These are phyloP conservation scores for Malurus melanocephalus DNA, from an alignment of 2,113 vertebrate genomes.

Conservation along the genomic window DNA sequence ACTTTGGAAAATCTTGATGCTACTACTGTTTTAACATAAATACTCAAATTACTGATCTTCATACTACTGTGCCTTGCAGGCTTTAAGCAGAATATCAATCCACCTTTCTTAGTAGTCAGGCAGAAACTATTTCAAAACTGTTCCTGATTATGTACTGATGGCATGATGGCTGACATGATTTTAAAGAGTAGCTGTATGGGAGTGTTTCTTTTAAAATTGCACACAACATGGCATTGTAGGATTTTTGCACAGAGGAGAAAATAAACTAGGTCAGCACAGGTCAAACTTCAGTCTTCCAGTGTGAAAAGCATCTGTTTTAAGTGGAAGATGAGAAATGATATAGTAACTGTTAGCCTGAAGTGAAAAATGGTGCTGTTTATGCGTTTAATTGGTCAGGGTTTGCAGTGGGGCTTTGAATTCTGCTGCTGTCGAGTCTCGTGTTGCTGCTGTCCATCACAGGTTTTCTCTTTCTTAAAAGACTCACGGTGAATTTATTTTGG, in stretches of 20 bases:
- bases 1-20: not conserved
- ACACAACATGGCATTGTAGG: not conserved
- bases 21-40: not conserved
- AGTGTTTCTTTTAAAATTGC: not conserved
- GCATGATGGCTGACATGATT: not conserved
- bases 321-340: slow-evolving; percentile 18
- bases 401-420: slow-evolving; percentile 13
- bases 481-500: slow-evolving; percentile 50
- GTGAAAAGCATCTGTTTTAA: slow-evolving; percentile 17
- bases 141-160: not conserved
- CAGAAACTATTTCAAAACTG: not conserved
- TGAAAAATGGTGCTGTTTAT: slow-evolving; percentile 30
- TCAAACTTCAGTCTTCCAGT: not conserved
- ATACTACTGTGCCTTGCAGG: not conserved
- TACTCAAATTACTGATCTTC: not conserved
- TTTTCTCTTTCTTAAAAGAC: slow-evolving; percentile 26
- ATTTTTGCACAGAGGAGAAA: not conserved
- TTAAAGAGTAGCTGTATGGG: not conserved
- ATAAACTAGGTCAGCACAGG: not conserved
- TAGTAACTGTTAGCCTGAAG: slow-evolving; percentile 2
- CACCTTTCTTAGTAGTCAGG: not conserved
- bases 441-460: not conserved
- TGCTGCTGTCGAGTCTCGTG: not conserved
- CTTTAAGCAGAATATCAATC: not conserved
- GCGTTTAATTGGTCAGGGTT: slow-evolving; percentile 30